Percentiles rank a stretch among this genome's conserved stretches.
phyloP scores from a whole-genome alignment of 2,113 vertebrate species.

The Cyprinodon tularosa region DNA sequence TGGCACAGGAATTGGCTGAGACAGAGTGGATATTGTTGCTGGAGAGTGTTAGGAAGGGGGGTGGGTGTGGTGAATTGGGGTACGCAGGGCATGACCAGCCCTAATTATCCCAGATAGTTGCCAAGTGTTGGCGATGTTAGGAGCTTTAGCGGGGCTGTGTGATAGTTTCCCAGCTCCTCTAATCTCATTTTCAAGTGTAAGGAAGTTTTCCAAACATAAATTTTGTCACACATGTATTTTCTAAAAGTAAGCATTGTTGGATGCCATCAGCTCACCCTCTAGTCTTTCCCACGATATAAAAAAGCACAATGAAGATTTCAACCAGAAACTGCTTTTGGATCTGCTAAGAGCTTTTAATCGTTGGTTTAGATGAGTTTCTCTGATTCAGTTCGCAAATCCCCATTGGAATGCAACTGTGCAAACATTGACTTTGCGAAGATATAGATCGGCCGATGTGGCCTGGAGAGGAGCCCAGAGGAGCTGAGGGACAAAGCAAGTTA shows the following conservation, averaged over 20 bases:
- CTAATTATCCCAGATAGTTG: conserved; percentile 62
- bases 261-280: neutral
- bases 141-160: conserved; percentile 22
- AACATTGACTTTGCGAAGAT: conserved; percentile 33
- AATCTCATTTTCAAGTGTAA: neutral
- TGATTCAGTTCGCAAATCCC: conserved; percentile 58
- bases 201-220: neutral
- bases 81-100: conserved; percentile 46
- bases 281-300: conserved; percentile 25
- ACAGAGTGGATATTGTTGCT: conserved; percentile 53
- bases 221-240: conserved; percentile 14
- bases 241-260: conserved; percentile 4
- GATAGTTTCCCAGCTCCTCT: conserved; percentile 16
- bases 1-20: conserved; percentile 58
- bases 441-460: conserved; percentile 23
- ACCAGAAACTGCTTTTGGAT: conserved; percentile 29
- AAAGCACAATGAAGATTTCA: neutral
- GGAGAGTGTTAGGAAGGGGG: conserved; percentile 24
- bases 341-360: conserved; percentile 56
- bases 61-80: conserved; percentile 22
- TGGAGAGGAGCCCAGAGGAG: conserved; percentile 5
- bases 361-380: conserved; percentile 49
- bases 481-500: conserved; percentile 31
- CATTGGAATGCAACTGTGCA: conserved; percentile 41
- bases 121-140: conserved; percentile 54